Evolutionary conservation across 37 sponge, comb jelly and placozoan species (phyloP).

Genomic region (Chondrosia reniformis): DNA sequence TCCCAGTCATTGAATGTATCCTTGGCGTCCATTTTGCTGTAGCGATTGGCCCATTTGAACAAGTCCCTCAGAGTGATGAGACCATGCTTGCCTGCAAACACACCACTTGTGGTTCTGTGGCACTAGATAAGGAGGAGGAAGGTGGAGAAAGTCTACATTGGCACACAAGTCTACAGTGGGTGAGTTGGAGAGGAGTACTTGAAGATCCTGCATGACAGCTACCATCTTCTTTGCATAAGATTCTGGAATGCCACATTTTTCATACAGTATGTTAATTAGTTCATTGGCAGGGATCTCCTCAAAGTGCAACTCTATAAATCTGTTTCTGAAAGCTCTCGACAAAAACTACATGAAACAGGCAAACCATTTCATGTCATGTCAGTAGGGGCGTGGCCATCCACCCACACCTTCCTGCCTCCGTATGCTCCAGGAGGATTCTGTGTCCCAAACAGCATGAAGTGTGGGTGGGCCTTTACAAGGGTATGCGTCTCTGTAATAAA

Average conservation of each 20-base stretch:
- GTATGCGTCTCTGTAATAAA: constrained; percentile 93
- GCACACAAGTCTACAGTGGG: constrained; percentile 37
- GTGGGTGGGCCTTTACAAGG: constrained; percentile 82
- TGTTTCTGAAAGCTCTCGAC: constrained; percentile 94
- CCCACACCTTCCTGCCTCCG: constrained; percentile 83
- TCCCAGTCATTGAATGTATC: constrained; percentile 90
- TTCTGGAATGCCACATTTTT: constrained; percentile 68
- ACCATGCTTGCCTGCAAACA: constrained; percentile 97
- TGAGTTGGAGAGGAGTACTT: constrained; percentile 45
- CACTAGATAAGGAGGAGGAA: constrained; percentile 29
- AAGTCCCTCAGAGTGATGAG: constrained; percentile 93
- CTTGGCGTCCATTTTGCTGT: constrained; percentile 38
- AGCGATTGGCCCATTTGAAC: constrained; percentile 97
- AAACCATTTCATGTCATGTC: background rate
- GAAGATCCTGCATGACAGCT: constrained; percentile 88
- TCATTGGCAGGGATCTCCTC: constrained; percentile 89
- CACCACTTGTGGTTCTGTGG: constrained; percentile 63
- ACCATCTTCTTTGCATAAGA: constrained; percentile 91
- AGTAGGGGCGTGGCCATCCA: background rate
- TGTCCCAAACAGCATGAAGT: constrained; percentile 96
- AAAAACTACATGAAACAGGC: constrained; percentile 46
- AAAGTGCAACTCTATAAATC: constrained; percentile 97
- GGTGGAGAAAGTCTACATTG: background rate
- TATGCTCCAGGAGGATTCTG: constrained; percentile 97
- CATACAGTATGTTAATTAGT: constrained; percentile 76